phyloP scores from a whole-genome alignment of 2,797 vertebrate species.

The Menidia menidia region DNA sequence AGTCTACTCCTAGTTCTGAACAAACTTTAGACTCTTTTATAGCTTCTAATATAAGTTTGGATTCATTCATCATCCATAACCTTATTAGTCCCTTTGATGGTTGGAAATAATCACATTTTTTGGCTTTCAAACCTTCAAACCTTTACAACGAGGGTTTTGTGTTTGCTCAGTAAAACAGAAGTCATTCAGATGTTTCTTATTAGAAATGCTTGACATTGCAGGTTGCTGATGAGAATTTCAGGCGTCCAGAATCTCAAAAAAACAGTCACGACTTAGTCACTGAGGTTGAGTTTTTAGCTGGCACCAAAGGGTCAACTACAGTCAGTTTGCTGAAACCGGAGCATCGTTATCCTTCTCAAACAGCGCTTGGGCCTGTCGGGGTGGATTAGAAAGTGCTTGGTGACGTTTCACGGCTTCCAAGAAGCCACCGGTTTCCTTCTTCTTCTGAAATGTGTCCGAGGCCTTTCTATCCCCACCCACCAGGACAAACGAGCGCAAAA shows the following conservation, averaged over 20 bases:
- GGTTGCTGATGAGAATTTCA: neutral
- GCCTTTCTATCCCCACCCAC: conserved; percentile 1
- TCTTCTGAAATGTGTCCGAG: conserved; percentile 32
- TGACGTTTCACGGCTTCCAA: conserved; percentile 54
- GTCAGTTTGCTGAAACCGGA: neutral
- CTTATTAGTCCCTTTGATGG: too few relatives aligned
- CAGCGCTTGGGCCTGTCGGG: conserved; percentile 4
- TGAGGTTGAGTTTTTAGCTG: neutral
- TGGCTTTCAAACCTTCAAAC: neutral
- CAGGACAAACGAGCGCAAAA: neutral
- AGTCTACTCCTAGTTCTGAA: too few relatives aligned
- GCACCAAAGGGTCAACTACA: conserved; percentile 13
- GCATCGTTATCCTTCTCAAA: conserved; percentile 13
- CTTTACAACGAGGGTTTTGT: neutral
- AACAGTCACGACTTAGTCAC: conserved; percentile 31
- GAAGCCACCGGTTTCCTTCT: conserved; percentile 55
- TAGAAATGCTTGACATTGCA: neutral
- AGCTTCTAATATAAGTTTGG: too few relatives aligned
- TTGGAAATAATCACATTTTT: neutral
- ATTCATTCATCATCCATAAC: too few relatives aligned
- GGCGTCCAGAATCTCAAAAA: neutral
- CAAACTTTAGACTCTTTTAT: too few relatives aligned
- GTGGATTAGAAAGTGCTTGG: neutral
- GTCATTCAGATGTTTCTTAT: neutral
- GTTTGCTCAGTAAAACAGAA: neutral